These are phyloP conservation scores for Halesus radiatus DNA, from an alignment of 1,140 invertebrate species.

Conservation along the genomic window DNA sequence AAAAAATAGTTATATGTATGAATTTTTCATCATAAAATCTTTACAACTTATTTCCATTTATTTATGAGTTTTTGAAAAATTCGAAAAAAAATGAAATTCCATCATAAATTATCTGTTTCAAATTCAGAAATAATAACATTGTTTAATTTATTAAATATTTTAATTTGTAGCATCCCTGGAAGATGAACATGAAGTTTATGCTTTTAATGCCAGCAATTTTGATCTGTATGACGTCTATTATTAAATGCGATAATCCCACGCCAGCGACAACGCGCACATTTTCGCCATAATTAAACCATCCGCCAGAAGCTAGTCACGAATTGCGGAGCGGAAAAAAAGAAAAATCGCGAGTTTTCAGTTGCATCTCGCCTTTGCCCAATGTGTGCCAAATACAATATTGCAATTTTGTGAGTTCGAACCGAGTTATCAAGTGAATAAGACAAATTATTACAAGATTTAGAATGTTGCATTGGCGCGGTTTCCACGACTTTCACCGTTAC, in stretches of 20 bases:
- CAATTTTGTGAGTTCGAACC: no score
- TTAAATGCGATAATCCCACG: not conserved
- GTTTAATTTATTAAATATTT: not conserved
- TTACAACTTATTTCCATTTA: no score
- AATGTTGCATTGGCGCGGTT: conserved; percentile 49
- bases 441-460: not conserved
- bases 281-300: not conserved
- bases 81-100: no score
- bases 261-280: not conserved
- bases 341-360: not conserved
- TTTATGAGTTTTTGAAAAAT: no score
- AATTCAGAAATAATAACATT: no score
- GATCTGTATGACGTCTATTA: not conserved
- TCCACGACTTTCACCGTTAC: conserved; percentile 55
- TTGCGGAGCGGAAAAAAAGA: not conserved
- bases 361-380: not conserved
- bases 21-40: no score
- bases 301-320: not conserved
- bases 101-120: no score
- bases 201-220: not conserved
- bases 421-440: no score
- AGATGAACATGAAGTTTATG: not conserved
- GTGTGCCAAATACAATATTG: no score
- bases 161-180: not conserved
- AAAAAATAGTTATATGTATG: no score